Percentiles rank a stretch among this genome's conserved stretches.
Conservation (phyloP, 2,113 vertebrate species). For the Physeter macrocephalus region DNA sequence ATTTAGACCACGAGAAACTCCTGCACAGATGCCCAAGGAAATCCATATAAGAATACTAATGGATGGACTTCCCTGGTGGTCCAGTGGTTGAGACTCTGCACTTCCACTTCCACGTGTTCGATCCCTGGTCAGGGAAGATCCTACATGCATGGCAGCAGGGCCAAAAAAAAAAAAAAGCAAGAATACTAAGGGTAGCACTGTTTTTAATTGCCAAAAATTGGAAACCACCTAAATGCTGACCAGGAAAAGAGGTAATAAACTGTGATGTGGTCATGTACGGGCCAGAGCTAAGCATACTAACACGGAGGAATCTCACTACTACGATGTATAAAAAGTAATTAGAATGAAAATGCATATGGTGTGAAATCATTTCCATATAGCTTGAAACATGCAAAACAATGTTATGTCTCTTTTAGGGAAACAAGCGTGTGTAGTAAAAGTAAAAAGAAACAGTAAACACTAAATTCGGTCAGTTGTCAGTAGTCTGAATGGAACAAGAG, state of each 20-base stretch:
- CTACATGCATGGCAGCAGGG: no score
- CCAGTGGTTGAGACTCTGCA: no score
- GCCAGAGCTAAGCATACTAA: not conserved
- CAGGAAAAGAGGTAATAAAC: not conserved
- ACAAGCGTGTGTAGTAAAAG: not conserved
- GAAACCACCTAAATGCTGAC: not conserved
- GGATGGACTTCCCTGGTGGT: no score
- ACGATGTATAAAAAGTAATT: not conserved
- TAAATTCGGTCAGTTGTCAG: not conserved
- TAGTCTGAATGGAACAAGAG: not conserved
- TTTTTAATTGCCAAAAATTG: not conserved
- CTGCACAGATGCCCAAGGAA: not conserved
- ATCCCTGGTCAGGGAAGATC: no score
- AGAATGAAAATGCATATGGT: not conserved
- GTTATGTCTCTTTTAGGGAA: not conserved
- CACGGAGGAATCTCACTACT: not conserved
- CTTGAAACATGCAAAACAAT: not conserved
- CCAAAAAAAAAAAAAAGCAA: not conserved
- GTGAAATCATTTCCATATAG: not conserved
- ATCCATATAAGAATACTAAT: not conserved
- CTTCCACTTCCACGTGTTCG: no score
- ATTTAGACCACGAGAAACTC: not conserved
- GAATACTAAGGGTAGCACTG: not conserved
- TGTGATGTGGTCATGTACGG: not conserved
- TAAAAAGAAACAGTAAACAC: not conserved